These are phyloP conservation scores for Megalurothrips usitatus DNA, from an alignment of 2,888 invertebrate species.

Conservation along the genomic window DNA sequence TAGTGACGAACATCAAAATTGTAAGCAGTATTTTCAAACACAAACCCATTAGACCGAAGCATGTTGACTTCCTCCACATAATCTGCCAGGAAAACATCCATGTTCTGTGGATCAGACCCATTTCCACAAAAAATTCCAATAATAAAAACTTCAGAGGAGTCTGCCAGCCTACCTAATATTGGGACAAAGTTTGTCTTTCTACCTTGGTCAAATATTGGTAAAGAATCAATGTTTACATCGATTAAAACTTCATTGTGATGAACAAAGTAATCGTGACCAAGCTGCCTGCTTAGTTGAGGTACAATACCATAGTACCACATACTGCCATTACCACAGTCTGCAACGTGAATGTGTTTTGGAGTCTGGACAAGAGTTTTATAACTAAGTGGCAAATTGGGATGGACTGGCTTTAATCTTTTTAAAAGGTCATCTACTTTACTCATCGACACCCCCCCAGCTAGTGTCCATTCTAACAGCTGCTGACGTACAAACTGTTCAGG, in stretches of 20 bases:
- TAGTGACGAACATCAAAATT: not conserved
- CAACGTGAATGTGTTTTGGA: not conserved
- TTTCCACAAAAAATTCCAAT: not conserved
- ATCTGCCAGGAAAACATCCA: not conserved
- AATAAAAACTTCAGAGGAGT: not conserved
- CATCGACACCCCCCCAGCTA: not conserved
- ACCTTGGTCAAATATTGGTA: not conserved
- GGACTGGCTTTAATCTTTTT: not conserved
- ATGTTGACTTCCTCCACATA: not conserved
- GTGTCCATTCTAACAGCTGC: not conserved
- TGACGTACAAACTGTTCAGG: not conserved
- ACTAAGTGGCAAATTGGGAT: not conserved
- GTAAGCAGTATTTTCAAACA: not conserved
- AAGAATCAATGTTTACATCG: not conserved
- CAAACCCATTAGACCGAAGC: not conserved
- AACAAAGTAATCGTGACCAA: not conserved
- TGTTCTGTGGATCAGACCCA: not conserved
- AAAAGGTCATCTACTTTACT: slow-evolving; percentile 1
- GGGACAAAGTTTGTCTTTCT: slow-evolving; percentile 3
- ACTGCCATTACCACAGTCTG: not conserved
- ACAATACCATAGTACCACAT: slow-evolving; percentile 4
- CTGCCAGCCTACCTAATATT: not conserved
- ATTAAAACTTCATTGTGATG: not conserved
- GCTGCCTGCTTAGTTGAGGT: not conserved
- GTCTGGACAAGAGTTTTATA: not conserved